phyloP scores from a whole-genome alignment of 1,140 invertebrate species.

The Drosophila bipectinata region DNA sequence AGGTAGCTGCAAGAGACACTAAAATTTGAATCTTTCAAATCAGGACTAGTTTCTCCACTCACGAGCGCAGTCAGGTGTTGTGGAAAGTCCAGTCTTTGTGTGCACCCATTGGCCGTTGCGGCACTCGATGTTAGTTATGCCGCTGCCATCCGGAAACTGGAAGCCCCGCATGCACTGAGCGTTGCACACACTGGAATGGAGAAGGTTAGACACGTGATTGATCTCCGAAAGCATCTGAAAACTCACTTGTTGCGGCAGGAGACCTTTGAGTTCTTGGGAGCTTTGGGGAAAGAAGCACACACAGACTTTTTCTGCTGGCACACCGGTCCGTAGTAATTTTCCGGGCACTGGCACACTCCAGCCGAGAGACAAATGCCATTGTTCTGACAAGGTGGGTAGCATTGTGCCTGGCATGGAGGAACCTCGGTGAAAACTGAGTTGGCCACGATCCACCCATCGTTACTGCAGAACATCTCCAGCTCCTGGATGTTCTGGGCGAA shows the following conservation, averaged over 20 bases:
- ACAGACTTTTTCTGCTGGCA: slow-evolving; percentile 91
- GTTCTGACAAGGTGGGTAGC: slow-evolving; percentile 90
- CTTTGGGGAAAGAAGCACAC: slow-evolving; percentile 87
- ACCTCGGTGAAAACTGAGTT: slow-evolving; percentile 84
- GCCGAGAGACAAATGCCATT: slow-evolving; percentile 90
- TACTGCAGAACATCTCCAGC: slow-evolving; percentile 85
- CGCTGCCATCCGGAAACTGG: slow-evolving; percentile 87
- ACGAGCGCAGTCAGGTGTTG: slow-evolving; percentile 88
- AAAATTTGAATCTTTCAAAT: not conserved
- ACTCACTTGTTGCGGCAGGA: slow-evolving; percentile 88
- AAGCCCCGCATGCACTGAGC: slow-evolving; percentile 86
- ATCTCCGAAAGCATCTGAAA: not conserved
- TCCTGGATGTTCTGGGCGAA: slow-evolving; percentile 86
- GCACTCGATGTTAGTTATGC: slow-evolving; percentile 86
- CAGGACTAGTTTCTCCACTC: slow-evolving; percentile 51
- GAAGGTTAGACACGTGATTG: not conserved
- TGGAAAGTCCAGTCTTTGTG: slow-evolving; percentile 83
- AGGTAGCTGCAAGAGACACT: slow-evolving; percentile 86
- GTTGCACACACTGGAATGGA: slow-evolving; percentile 84
- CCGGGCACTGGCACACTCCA: slow-evolving; percentile 89
- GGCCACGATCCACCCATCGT: slow-evolving; percentile 86
- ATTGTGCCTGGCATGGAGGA: slow-evolving; percentile 88
- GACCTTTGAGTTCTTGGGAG: slow-evolving; percentile 87
- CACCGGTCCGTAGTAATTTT: slow-evolving; percentile 89
- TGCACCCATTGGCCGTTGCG: slow-evolving; percentile 87